These are phyloP conservation scores for Drosophila kohkoa DNA, from an alignment of 1,140 invertebrate species.

Conservation along the genomic window DNA sequence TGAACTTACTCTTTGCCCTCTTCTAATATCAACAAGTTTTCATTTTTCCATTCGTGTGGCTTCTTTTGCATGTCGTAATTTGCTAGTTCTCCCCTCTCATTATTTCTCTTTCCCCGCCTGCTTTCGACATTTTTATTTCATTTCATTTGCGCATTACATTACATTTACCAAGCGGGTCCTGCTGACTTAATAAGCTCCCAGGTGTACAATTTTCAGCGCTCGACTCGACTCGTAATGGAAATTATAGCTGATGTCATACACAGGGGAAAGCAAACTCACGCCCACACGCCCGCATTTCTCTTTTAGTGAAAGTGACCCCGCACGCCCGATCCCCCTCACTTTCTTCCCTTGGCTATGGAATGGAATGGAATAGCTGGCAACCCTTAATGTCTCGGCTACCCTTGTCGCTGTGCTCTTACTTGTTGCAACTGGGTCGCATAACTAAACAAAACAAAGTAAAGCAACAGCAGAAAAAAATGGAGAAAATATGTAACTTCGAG, in stretches of 20 bases:
- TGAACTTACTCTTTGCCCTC: background rate
- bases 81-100: slow-evolving; percentile 9
- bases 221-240: slow-evolving; percentile 79
- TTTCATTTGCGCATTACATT: slow-evolving; percentile 78
- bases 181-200: slow-evolving; percentile 79
- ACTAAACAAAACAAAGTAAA: slow-evolving; percentile 23
- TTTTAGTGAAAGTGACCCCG: slow-evolving; percentile 36
- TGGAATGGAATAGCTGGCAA: slow-evolving; percentile 5
- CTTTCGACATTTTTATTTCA: slow-evolving; percentile 69
- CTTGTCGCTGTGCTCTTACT: slow-evolving; percentile 36
- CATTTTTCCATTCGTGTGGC: slow-evolving; percentile 14
- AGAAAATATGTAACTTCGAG: slow-evolving; percentile 21
- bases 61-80: slow-evolving; percentile 38
- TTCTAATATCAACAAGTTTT: slow-evolving; percentile 42
- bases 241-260: slow-evolving; percentile 83
- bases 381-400: slow-evolving; percentile 33
- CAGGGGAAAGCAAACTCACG: slow-evolving; percentile 51
- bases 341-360: background rate
- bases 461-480: slow-evolving; percentile 5
- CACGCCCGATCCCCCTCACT: background rate
- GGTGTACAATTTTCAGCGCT: slow-evolving; percentile 81
- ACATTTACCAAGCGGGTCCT: slow-evolving; percentile 41
- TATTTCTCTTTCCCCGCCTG: slow-evolving; percentile 1
- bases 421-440: slow-evolving; percentile 76
- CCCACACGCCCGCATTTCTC: slow-evolving; percentile 15